Evolutionary conservation across 2,888 invertebrate species (phyloP).

Genomic region (Doris montereyensis): DNA sequence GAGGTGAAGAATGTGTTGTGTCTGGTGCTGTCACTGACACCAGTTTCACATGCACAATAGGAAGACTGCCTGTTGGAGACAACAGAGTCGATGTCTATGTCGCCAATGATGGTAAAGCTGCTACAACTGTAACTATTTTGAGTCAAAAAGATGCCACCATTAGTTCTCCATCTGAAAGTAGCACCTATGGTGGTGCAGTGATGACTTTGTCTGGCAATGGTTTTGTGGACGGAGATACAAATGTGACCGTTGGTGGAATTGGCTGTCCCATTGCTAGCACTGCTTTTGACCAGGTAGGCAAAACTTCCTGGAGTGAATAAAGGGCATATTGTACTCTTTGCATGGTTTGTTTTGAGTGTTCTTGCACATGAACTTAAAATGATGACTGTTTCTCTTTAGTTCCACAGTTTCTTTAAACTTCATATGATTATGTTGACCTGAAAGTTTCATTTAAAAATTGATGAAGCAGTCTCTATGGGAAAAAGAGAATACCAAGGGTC

Average conservation of each 20-base stretch:
- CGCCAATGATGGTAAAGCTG: conserved; percentile 46
- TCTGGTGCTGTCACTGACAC: conserved; percentile 48
- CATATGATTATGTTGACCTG: too few relatives aligned
- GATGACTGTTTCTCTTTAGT: too few relatives aligned
- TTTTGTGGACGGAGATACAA: conserved; percentile 37
- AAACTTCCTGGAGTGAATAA: too few relatives aligned
- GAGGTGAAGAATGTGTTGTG: conserved; percentile 54
- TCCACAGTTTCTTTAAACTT: too few relatives aligned
- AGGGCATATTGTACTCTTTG: too few relatives aligned
- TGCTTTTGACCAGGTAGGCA: background rate
- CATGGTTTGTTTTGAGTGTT: too few relatives aligned
- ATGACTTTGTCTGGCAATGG: conserved; percentile 50
- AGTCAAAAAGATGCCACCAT: conserved; percentile 45
- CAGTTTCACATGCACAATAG: conserved; percentile 54
- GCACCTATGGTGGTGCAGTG: conserved; percentile 45
- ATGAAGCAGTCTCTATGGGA: too few relatives aligned
- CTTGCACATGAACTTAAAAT: too few relatives aligned
- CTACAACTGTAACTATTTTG: conserved; percentile 43
- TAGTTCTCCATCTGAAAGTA: conserved; percentile 47
- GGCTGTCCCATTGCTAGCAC: conserved; percentile 10
- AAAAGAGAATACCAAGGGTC: too few relatives aligned
- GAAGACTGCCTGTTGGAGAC: conserved; percentile 52
- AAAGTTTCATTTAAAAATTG: too few relatives aligned
- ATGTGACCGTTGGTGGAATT: background rate
- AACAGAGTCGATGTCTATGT: conserved; percentile 48